Base-by-base conservation (phyloP, 2,113 vertebrate genomes). In the Micromys minutus region DNA sequence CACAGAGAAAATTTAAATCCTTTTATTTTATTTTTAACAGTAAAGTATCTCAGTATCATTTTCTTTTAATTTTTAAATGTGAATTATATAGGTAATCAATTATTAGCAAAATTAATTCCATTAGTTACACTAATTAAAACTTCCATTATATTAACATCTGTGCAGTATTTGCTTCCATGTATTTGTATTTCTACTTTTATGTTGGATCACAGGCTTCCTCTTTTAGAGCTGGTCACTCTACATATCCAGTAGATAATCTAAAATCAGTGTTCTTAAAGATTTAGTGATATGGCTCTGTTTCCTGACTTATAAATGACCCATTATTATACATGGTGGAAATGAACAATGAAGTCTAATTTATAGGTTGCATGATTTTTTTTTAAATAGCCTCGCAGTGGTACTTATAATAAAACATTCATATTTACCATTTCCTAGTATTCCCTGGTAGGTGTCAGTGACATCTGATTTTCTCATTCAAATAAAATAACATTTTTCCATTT, bases 381-480 rank as follows among this genome's bases (percentile, higher is more conserved):
- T 15, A 57, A 76, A 77, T 34, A n/a, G 4, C 1, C n/a, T 12
- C 1, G 11, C 5, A 45, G 1, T 15, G 65, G 57, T 9, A 47
- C 22, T 83, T 88, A 61, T 22, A 79, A 8, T 12, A 34, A 94
- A 93, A 63, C 19, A 81, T 8, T 11, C 7, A 67, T 19, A 16
- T 13, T 80, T 72, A 55, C 4, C 13, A 24, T 76, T 86, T 11
- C 7, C 22, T 75, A n/a, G 11, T 6, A 17, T 63, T 45, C 4
- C 24, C 24, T 45, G 7, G 3, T 26, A 69, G 11, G 13, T 21
- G 3, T 87, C 39, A 69, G 39, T 42, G 12, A 4, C 15, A 29
- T 22, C 31, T 86, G 17, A 79, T 42, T 87, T 42, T 80, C 24
- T 92, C 83, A 36, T 31, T 67, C 63, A 89, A 94, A 89, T 85